Evolutionary conservation across 2,113 vertebrate genomes (phyloP), one percentile per base, ranked within the genome.

Genomic region (Scomber scombrus): DNA sequence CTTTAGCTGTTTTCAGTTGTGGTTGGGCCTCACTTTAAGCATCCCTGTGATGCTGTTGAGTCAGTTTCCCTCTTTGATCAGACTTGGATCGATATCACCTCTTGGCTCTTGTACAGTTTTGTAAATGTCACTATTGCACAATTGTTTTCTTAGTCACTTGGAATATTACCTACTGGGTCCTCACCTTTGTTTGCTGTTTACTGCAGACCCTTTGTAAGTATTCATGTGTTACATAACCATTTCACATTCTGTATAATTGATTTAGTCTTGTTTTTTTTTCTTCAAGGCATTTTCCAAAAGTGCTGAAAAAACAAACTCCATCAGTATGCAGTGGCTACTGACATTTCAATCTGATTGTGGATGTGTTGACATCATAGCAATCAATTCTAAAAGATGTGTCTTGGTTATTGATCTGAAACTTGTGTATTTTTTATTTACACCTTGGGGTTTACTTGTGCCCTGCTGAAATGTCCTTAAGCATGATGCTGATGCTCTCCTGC

Each of bases 11-110:
- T 60, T 67, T 85, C 18, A 58, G 50, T 68, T 69, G 51, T 75
- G 62, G 40, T 66, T 78, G 47, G 71, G 34, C 57, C 60, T 61
- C 67, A 76, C 63, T 75, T 11, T 26, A 78, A 84, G 52, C 68
- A 45, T 85, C 85, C 68, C 86, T 75, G 34, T 80, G 84, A 65
- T 85, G 72, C 80, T 70, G 50, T 83, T 47, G 58, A 87, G 65
- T 83, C 76, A 66, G 43, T 75, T 64, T 49, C 65, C 70, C 74
- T 67, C 78, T 80, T 81, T 79, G 73, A 87, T 89, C 82, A 72
- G 80, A 89, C 58, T 51, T 62, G 23, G 72, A 80, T 91, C 84
- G 19, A 84, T 86, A 71, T 71, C 61, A 29, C 68, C 81, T 75
- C 68, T 52, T 26, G 64, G 31, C 45, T 16, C 54, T 72, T 26